Evolutionary conservation across 2,797 vertebrate species (phyloP), one percentile per base, ranked within the genome.

Genomic region (Epinephelus malabaricus): DNA sequence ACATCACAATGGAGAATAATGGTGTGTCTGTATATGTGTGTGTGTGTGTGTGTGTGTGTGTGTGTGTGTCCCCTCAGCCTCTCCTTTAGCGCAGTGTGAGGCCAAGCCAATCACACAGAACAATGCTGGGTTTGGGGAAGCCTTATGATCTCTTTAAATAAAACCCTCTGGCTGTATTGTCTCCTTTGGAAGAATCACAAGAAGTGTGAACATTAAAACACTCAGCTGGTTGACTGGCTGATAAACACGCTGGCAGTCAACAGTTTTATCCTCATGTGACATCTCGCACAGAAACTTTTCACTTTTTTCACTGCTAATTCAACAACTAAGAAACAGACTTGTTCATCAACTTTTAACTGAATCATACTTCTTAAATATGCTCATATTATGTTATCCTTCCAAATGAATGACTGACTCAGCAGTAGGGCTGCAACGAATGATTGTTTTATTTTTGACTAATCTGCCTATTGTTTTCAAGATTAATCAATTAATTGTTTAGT

Each of bases 1-100:
- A 80, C 76, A 72, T 50, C 74, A 94, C 93, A 94, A 92, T 93
- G 58, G 86, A 82, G 90, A 90, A 92, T 89, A 91, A 92, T 90
- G 55, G 78, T 87, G 89, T 93, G 85, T 88, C 6, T 84, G 78
- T 87, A 89, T 92, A 84, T 88, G 4, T 84, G 60, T 74, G 25
- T 55, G 51, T 78, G 77, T 67, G 58, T 64, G 59, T 58, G 56
- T 66, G 58, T 47, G 21, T 50, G 59, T 43, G 51, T 43, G 51
- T 45, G 68, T 53, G 65, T 19, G 66, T 17, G 15, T 27, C 64
- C 60, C 65, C 56, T 82, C 51, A 71, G 68, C 18, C 51, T 81
- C 72, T 78, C 55, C 65, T 78, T 82, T 60, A 78, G 75, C 73
- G 47, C 87, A 78, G 85, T 90, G 88, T 92, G 89, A 90, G 88